Base-by-base conservation (phyloP, 1,140 invertebrate genomes). In the Lutraria rhynchaena region DNA sequence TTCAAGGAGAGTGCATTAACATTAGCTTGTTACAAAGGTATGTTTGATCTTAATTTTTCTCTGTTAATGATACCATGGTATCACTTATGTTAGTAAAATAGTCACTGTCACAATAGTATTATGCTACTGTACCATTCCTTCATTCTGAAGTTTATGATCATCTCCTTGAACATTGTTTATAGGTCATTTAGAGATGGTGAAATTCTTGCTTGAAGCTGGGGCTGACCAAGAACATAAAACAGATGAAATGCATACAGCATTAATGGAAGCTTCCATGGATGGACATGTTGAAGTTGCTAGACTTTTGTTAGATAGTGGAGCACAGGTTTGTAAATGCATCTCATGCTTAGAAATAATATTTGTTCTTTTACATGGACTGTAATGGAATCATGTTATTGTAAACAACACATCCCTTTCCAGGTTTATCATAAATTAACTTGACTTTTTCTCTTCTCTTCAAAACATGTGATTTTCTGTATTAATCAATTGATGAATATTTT, bases 251-350 rank as follows among this genome's bases (percentile, higher is more conserved):
- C 98, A 99, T 93, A 99, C 98, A 1, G 98, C 99, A 31, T 93
- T 99, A 2, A 99, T 99, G 98, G 99, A 99, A 93, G 98, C 99
- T 29, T 99, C 98, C 37, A 99, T 99, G 98, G 99, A 99, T 93
- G 99, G 99, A 2, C 98, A 99, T 92, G 90, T 93, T 19, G 93
- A 94, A 80, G 93, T 94, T 22, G 93, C 93, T 9, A 87, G 90
- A 58, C 83, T 93, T 15, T 87, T 94, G 53, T 87, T 94, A 0
- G 92, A 94, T 82, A 92, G 90, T 84, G 93, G 93, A 95, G 98
- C 99, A 49, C 98, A 99, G 94, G 96, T 96, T 86, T 80, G 69
- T 81, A 13, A 5, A 19, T 51, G n/a, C 7, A 22, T 41, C n/a
- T n/a, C n/a, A n/a, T n/a, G n/a, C n/a, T n/a, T n/a, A n/a, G n/a